Conservation (phyloP, 1,140 invertebrate species). For the Drosophila novamexicana region DNA sequence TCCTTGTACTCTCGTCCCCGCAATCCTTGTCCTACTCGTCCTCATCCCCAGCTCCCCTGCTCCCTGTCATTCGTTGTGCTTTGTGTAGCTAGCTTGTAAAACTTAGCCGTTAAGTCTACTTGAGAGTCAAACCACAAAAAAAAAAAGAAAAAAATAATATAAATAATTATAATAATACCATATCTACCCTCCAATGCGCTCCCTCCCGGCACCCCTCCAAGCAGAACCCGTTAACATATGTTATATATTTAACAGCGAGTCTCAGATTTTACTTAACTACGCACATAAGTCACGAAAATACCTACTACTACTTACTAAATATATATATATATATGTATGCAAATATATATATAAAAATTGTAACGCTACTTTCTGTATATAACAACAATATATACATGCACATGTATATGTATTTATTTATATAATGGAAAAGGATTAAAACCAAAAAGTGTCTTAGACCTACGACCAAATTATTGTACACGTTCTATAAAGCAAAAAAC, state of each 20-base stretch:
- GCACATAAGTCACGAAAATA: slow-evolving; percentile 77
- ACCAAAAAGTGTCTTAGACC: slow-evolving; percentile 83
- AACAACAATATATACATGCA: slow-evolving; percentile 51
- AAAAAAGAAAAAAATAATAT: no score
- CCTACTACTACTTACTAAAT: slow-evolving; percentile 51
- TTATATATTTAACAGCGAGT: slow-evolving; percentile 69
- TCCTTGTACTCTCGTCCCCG: slow-evolving; percentile 6
- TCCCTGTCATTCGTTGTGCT: slow-evolving; percentile 26
- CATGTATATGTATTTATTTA: slow-evolving; percentile 51
- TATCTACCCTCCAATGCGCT: slow-evolving; percentile 8
- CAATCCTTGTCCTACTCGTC: slow-evolving; percentile 9
- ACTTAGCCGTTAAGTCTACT: slow-evolving; percentile 69
- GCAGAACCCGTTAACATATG: slow-evolving; percentile 30
- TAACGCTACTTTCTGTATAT: slow-evolving; percentile 72
- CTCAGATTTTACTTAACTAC: slow-evolving; percentile 82
- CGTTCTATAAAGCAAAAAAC: slow-evolving; percentile 41
- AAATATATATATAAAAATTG: slow-evolving; percentile 14
- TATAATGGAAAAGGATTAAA: slow-evolving; percentile 66
- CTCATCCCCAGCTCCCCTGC: neutral
- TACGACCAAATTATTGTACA: slow-evolving; percentile 79
- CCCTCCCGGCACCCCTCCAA: neutral
- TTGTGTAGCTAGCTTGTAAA: slow-evolving; percentile 48
- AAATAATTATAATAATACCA: neutral
- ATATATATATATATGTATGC: slow-evolving; percentile 14
- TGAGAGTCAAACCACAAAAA: slow-evolving; percentile 31